These are phyloP conservation scores for Drosophila arizonae DNA, from an alignment of 1,140 invertebrate genomes.

Conservation along the genomic window DNA sequence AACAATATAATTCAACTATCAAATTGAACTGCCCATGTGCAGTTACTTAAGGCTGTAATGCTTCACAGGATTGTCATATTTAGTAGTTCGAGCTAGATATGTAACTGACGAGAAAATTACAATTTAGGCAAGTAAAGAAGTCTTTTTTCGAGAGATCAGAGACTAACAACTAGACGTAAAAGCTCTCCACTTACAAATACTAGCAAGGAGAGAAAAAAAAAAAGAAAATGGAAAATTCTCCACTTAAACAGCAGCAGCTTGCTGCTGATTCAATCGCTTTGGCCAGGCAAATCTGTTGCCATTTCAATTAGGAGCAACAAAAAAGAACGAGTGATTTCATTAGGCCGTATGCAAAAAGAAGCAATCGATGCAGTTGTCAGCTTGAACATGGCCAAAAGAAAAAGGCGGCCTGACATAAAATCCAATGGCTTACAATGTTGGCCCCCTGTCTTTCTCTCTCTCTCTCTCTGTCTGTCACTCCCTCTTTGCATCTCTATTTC, in stretches of 20 bases:
- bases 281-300: neutral
- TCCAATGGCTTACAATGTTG: neutral
- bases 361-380: conserved; percentile 11
- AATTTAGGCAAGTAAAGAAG: neutral
- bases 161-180: neutral
- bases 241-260: conserved; percentile 17
- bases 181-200: neutral
- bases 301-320: conserved; percentile 13
- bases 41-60: no score
- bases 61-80: no score
- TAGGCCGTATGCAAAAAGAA: conserved; percentile 18
- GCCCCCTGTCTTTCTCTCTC: neutral
- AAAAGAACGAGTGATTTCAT: conserved; percentile 13
- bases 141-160: neutral
- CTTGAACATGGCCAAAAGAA: conserved; percentile 15
- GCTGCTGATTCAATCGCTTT: conserved; percentile 16
- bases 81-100: no score
- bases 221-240: neutral
- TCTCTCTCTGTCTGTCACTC: neutral
- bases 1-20: no score
- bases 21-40: no score
- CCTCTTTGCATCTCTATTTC: neutral
- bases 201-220: neutral
- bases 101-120: neutral
- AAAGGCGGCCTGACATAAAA: conserved; percentile 20